Evolutionary conservation across 2,888 invertebrate genomes (phyloP), one percentile per base, ranked within the genome.

Genomic region (Panopea generosa): DNA sequence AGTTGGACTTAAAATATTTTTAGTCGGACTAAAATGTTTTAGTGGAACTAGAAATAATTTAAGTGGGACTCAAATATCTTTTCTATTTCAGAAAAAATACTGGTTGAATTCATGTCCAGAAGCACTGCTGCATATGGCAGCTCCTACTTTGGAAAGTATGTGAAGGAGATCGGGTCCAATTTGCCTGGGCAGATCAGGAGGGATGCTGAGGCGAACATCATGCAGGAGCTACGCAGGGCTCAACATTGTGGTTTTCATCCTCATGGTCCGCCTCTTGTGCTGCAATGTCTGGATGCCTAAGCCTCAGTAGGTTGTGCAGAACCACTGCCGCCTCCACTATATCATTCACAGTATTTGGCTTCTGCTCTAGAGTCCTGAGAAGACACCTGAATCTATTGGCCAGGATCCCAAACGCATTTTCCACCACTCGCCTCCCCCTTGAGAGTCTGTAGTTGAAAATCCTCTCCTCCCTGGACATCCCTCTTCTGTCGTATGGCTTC

Each of bases 171-270:
- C 38, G 57, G 56, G 16, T 67, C 57, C 43, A 57, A 57, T 14
- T 56, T 67, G 57, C 57, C 66, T 67, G 33, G 66, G 29, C 38
- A 62, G 18, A 62, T 62, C 22, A 62, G 62, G 52, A 62, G 62
- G 62, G 50, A 33, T n/a, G 66, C 57, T 20, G 66, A 57, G 49
- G 49, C 18, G 29, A 61, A 59, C 24, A 59, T 49, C 60, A 61
- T 61, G 49, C 49, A 67, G 50, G 66, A 57, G 49, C 57, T 67
- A 29, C 66, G 27, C 47, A 65, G 55, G 65, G 65, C 55, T 65
- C 65, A 55, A 47, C 22, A 49, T 70, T 59, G 55, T 67, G 62
- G 67, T 67, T 60, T 59, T 63, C 52, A 56, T 74, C 57, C 49
- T 68, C 74, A 49, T 26, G 49, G 62, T 67, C 74, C 57, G 40